phyloP scores from a whole-genome alignment of 2,113 vertebrate genomes.

The Gracilinanus agilis region DNA sequence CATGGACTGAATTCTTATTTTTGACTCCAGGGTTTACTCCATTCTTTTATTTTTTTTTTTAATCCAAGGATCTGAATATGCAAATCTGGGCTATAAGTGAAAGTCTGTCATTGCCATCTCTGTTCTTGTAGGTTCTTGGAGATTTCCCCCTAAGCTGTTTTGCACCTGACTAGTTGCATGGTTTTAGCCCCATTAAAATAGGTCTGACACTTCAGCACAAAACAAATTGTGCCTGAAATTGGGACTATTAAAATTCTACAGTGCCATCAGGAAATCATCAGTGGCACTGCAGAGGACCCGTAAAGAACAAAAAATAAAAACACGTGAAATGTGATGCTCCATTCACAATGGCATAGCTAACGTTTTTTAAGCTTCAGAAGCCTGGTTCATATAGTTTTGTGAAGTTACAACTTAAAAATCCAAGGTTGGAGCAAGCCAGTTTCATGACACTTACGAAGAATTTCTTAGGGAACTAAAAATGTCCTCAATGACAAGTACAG shows the following conservation, averaged over 20 bases:
- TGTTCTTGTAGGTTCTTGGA: conserved; percentile 38
- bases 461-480: conserved; percentile 37
- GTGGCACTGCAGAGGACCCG: conserved; percentile 3
- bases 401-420: conserved; percentile 53
- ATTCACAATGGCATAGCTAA: background rate
- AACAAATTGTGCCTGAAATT: conserved; percentile 76
- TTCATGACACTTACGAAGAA: conserved; percentile 41
- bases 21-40: conserved; percentile 57
- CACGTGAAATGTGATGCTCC: conserved; percentile 3
- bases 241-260: conserved; percentile 72
- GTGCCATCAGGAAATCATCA: conserved; percentile 66
- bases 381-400: background rate
- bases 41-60: conserved; percentile 38
- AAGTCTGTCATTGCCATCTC: conserved; percentile 43
- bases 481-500: conserved; percentile 56
- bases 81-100: conserved; percentile 58
- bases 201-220: conserved; percentile 70
- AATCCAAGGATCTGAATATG: conserved; percentile 56
- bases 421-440: conserved; percentile 35
- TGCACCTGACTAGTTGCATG: conserved; percentile 57
- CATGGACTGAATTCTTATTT: background rate
- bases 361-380: conserved; percentile 60
- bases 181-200: conserved; percentile 74
- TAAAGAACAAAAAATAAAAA: conserved; percentile 66
- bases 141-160: conserved; percentile 64